phyloP scores from a whole-genome alignment of 2,888 invertebrate species.

The Xestia xanthographa region DNA sequence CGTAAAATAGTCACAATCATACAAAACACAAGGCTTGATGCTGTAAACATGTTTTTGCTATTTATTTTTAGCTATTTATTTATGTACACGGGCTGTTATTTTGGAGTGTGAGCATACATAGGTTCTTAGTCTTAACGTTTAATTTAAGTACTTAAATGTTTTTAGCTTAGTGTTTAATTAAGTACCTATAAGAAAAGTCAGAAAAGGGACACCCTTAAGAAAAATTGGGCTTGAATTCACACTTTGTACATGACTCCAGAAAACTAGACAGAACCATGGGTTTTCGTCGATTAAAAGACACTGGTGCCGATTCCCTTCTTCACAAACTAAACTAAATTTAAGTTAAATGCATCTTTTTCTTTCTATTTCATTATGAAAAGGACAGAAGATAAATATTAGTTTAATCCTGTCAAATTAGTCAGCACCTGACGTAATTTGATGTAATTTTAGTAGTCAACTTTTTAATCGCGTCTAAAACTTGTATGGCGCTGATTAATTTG shows the following conservation, averaged over 20 bases:
- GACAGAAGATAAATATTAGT: no score
- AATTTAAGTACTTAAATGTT: background rate
- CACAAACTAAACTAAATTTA: no score
- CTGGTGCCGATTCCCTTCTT: no score
- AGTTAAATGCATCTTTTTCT: no score
- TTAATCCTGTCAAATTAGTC: no score
- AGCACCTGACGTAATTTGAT: no score
- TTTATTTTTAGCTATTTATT: constrained; percentile 2
- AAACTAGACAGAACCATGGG: background rate
- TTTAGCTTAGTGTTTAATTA: background rate
- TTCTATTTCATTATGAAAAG: no score
- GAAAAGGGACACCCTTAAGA: background rate
- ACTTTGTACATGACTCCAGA: background rate
- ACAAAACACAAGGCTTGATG: background rate
- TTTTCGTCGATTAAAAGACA: no score
- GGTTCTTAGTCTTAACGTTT: background rate
- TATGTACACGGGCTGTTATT: background rate
- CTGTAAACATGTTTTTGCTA: constrained; percentile 35
- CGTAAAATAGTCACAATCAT: background rate
- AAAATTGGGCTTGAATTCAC: background rate
- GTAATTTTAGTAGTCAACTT: no score
- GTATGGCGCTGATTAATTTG: no score
- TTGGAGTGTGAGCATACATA: background rate
- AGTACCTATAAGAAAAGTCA: background rate
- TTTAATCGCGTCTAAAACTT: no score